These are phyloP conservation scores for Gryon sp. DNA, from an alignment of 1,140 invertebrate species.

Conservation along the genomic window DNA sequence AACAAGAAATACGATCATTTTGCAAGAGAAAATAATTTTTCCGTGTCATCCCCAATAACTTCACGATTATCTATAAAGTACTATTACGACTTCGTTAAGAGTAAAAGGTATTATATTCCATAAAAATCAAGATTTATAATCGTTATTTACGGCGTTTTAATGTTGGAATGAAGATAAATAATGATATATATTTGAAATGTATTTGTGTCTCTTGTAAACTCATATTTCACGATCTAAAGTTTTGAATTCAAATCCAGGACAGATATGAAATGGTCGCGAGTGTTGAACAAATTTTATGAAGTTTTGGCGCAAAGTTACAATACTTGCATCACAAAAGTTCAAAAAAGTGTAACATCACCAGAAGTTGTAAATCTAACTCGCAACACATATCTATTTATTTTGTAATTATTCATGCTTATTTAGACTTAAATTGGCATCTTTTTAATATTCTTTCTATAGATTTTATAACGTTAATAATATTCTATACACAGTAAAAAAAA, in stretches of 20 bases:
- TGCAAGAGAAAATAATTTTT: too few species aligned
- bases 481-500: too few species aligned
- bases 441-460: too few species aligned
- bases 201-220: neutral
- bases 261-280: constrained; percentile 12
- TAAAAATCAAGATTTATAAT: too few species aligned
- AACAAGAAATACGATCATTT: too few species aligned
- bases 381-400: constrained; percentile 25
- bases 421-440: too few species aligned
- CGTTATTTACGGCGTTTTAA: neutral
- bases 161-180: constrained; percentile 8
- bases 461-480: too few species aligned
- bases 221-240: constrained; percentile 21
- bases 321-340: constrained; percentile 5
- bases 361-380: constrained; percentile 32
- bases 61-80: too few species aligned
- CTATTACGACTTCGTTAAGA: too few species aligned
- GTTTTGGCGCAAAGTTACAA: constrained; percentile 9
- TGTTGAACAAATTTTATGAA: constrained; percentile 26
- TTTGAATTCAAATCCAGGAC: constrained; percentile 25
- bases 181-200: neutral
- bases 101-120: too few species aligned
- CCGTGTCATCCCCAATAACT: too few species aligned
- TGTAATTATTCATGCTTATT: too few species aligned
- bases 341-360: constrained; percentile 24